These are phyloP conservation scores for Copidosoma aretas DNA, from an alignment of 2,888 invertebrate genomes.

Conservation along the genomic window DNA sequence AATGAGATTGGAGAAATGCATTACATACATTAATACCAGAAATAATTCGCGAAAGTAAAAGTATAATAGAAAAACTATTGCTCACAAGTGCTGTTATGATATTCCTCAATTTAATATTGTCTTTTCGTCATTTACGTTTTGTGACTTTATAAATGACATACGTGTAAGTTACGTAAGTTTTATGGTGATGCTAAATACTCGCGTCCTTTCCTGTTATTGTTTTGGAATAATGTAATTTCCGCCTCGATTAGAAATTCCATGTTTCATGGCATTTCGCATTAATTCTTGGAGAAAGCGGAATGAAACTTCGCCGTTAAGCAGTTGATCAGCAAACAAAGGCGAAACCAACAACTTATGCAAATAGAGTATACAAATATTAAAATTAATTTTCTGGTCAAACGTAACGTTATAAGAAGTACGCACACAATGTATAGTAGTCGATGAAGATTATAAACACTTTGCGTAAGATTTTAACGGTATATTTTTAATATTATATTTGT, in stretches of 20 bases:
- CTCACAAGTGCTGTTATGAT: neutral
- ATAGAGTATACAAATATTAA: neutral
- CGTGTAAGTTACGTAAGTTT: neutral
- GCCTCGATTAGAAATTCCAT: neutral
- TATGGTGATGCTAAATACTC: conserved; percentile 6
- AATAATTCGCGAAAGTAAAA: neutral
- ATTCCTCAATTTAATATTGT: no score
- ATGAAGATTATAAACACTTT: no score
- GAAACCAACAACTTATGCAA: neutral
- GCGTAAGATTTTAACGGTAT: no score
- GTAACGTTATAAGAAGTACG: no score
- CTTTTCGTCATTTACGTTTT: no score
- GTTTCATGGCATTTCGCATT: conserved; percentile 32
- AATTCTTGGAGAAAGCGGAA: conserved; percentile 49
- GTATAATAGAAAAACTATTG: neutral
- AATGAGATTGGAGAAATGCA: no score
- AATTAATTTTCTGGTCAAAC: no score
- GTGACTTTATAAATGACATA: neutral
- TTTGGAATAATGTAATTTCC: neutral
- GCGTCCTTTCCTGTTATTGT: neutral
- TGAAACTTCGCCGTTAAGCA: conserved; percentile 43
- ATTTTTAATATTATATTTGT: no score
- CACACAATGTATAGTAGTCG: no score
- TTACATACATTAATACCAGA: no score
- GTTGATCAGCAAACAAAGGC: conserved; percentile 6